phyloP scores from a whole-genome alignment of 2,113 vertebrate genomes.

The Serilophus lunatus region DNA sequence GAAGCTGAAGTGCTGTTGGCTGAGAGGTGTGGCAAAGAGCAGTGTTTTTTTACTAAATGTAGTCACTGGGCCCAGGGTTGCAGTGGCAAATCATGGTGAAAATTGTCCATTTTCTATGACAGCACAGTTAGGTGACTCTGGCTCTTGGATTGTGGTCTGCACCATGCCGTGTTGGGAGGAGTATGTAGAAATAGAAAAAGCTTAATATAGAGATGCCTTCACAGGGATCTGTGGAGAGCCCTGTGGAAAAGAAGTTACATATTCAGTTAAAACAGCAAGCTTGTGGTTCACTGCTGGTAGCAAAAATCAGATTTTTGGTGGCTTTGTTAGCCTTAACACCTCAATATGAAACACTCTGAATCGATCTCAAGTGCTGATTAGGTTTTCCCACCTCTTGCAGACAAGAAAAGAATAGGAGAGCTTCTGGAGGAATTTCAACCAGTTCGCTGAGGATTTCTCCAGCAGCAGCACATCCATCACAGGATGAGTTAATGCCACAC shows the following conservation, averaged over 20 bases:
- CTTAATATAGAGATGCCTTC: background rate
- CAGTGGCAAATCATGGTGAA: background rate
- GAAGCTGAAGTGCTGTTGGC: background rate
- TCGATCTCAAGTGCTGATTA: accelerated
- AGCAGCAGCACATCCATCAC: accelerated
- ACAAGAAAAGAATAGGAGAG: constrained; percentile 80
- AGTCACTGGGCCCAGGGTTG: accelerated
- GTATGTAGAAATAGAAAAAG: background rate
- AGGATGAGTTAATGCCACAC: background rate
- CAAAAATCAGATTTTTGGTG: background rate
- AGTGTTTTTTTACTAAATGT: accelerated
- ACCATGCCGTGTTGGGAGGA: background rate
- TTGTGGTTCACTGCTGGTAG: background rate
- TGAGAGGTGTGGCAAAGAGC: background rate
- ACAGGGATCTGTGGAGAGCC: background rate
- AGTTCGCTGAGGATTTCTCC: constrained; percentile 75
- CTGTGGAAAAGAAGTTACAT: accelerated
- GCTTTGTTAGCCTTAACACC: background rate
- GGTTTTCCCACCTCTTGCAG: constrained; percentile 57
- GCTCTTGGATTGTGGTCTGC: background rate
- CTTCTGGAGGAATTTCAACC: constrained; percentile 84
- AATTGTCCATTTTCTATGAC: background rate
- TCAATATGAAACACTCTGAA: background rate
- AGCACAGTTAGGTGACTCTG: background rate
- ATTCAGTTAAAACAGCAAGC: background rate